Evolutionary conservation across 2,797 vertebrate genomes (phyloP).

Genomic region (Meda fulgida): DNA sequence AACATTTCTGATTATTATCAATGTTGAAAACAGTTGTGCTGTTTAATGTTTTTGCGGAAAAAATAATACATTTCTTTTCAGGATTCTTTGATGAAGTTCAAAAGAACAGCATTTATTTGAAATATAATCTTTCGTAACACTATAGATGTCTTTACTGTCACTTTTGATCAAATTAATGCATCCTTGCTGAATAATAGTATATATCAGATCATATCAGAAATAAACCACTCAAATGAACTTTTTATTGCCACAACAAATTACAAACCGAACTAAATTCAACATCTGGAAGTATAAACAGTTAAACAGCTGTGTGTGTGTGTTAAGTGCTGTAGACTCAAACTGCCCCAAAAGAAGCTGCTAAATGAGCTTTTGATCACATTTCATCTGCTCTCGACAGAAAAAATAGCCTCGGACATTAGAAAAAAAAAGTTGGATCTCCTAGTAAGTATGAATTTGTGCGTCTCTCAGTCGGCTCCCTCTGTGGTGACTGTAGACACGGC

Average conservation of each 20-base stretch:
- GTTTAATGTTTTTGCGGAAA: not conserved
- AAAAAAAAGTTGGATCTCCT: not conserved
- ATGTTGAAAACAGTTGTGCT: not conserved
- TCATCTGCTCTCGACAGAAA: not conserved
- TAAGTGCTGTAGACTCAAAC: not conserved
- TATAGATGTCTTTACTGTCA: not conserved
- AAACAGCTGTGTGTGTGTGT: not conserved
- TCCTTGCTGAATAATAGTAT: not conserved
- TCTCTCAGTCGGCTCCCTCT: slow-evolving; percentile 88
- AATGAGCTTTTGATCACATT: slow-evolving; percentile 31
- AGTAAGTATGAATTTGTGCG: not conserved
- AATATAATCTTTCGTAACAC: not conserved
- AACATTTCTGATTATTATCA: not conserved
- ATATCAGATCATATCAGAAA: not conserved
- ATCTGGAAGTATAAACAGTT: not conserved
- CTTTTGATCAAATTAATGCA: not conserved
- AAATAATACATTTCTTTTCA: not conserved
- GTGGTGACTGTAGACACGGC: slow-evolving; percentile 86
- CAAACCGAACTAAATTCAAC: not conserved
- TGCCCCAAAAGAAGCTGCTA: not conserved
- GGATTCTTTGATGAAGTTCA: not conserved
- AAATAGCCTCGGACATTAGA: too few relatives aligned
- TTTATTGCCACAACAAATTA: not conserved
- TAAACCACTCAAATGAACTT: not conserved
- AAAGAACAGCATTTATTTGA: not conserved